Conservation (phyloP, 2,113 vertebrate genomes). For the Ceyx melanurus region DNA sequence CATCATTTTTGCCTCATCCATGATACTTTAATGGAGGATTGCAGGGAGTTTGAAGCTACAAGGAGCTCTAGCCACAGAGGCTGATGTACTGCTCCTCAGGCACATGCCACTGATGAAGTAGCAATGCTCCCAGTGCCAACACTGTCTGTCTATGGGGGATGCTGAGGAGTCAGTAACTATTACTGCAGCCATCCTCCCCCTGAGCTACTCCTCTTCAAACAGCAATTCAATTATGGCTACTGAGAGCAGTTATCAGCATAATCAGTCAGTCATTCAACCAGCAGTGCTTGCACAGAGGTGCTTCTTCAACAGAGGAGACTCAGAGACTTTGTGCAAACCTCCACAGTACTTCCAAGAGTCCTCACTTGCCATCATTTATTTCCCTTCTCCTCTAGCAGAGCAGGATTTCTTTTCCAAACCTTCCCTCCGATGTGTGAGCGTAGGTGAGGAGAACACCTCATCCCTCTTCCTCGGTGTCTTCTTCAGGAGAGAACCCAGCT, state of each 20-base stretch:
- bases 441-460: background rate
- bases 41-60: background rate
- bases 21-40: background rate
- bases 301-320: rapidly evolving
- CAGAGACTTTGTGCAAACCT: background rate
- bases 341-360: background rate
- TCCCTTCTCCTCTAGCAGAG: background rate
- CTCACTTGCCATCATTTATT: background rate
- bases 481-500: background rate
- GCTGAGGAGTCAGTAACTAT: background rate
- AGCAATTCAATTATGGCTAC: background rate
- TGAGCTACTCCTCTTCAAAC: rapidly evolving
- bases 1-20: background rate
- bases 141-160: background rate
- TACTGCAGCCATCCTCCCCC: background rate
- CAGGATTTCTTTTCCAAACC: background rate
- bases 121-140: rapidly evolving
- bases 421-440: background rate
- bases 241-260: background rate
- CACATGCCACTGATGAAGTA: rapidly evolving
- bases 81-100: background rate
- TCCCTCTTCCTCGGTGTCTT: background rate
- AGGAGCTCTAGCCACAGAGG: background rate
- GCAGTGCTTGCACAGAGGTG: background rate
- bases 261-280: background rate